Base-by-base conservation (phyloP, 2,888 invertebrate species). In the Agriopis aurantiaria region DNA sequence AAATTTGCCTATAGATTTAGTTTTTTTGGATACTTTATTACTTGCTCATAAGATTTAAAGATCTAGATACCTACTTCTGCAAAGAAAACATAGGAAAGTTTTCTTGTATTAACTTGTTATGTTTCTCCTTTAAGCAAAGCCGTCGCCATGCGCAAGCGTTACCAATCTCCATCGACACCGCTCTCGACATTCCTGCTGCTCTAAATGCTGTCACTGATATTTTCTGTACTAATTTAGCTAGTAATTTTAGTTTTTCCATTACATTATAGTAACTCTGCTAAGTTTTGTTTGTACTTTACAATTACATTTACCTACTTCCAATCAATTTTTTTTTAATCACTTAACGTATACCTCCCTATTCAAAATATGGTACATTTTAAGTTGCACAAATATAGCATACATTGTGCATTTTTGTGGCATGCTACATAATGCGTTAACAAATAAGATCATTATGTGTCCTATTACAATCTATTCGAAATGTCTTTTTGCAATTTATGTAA, bases 111-210 rank as follows among this genome's bases (percentile, higher is more conserved):
- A 33, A 33, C 33, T 3, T 33, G 9, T 43, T 10, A 43, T 43
- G 4, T 56, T 8, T 14, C 14, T 56, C 43, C 6, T 56, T 56
- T 10, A n/a, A 56, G 56, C 14, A 14, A 14, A 14, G 43, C 56
- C 43, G 1, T 43, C 56, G 1, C 46, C 58, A 23, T 46, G 12
- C 46, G 5, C 46, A 17, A 58, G 58, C 46, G 0, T 12, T 46
- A 12, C 23, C 23, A 23, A 11, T 14, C 58, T 58, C 8, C 45
- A n/a, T n/a, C 49, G 60, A 46, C 11, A 6, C 40, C n/a, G 6
- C 14, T 61, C 61, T 23, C 43, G 23, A 45, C 40, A 12, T 45
- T 62, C 53, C 17, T 61, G 61, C 23, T 61, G 61, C 51, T 61
- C 61, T 17, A 61, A 52, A 4, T 61, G 61, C 14, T 61, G 61